Percentiles rank a stretch among this genome's conserved stretches.
Conservation (phyloP, 2,888 invertebrate genomes). For the Tetanocera ferruginea region DNA sequence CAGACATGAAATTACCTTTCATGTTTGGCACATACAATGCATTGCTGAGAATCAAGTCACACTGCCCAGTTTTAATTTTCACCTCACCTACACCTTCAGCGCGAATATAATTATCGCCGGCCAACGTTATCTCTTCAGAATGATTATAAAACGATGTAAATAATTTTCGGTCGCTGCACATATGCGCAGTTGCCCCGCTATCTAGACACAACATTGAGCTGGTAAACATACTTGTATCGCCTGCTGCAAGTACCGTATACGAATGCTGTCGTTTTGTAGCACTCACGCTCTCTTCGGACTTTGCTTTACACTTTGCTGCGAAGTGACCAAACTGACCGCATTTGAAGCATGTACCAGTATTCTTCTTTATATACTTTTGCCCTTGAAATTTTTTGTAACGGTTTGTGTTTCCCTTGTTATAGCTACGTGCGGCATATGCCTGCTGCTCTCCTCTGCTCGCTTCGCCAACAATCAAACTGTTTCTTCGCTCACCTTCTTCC, state of each 20-base stretch:
- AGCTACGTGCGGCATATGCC: too few species aligned
- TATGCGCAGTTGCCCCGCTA: not conserved
- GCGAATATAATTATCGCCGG: not conserved
- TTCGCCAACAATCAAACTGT: slow-evolving; percentile 7
- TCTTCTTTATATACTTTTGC: not conserved
- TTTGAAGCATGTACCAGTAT: too few species aligned
- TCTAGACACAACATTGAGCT: not conserved
- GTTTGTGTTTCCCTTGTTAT: too few species aligned
- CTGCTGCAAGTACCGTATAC: slow-evolving; percentile 14
- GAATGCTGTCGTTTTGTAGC: not conserved
- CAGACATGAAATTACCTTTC: not conserved
- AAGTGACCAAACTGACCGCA: not conserved
- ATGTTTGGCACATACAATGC: too few species aligned
- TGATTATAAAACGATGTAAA: not conserved
- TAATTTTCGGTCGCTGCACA: not conserved
- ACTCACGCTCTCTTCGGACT: not conserved
- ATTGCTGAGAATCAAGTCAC: too few species aligned
- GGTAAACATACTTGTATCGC: not conserved
- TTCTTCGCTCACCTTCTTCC: slow-evolving; percentile 41
- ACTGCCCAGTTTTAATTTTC: too few species aligned
- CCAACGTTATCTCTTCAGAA: not conserved
- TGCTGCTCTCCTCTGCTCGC: not conserved
- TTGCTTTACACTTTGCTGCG: not conserved
- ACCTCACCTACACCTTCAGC: not conserved
- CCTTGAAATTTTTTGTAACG: too few species aligned